phyloP scores from a whole-genome alignment of 2,888 invertebrate genomes.

The Tridacna crocea region DNA sequence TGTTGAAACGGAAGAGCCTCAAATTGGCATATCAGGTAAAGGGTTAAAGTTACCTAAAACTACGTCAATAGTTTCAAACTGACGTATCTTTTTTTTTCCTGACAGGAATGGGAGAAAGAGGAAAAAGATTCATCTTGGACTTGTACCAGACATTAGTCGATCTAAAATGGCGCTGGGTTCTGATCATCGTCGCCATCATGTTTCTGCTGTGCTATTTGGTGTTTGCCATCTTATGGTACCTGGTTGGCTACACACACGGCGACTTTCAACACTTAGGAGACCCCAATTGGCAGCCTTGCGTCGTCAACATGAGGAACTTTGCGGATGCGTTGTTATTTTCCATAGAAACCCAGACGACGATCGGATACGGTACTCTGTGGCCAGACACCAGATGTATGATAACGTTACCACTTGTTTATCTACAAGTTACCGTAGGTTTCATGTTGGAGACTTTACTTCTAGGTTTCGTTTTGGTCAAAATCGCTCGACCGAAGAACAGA shows the following conservation, averaged over 20 bases:
- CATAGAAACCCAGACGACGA: constrained; percentile 98
- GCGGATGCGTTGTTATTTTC: constrained; percentile 97
- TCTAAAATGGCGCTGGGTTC: constrained; percentile 93
- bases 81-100: background rate
- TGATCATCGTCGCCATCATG: constrained; percentile 94
- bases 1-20: too few relatives aligned
- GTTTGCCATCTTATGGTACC: constrained; percentile 87
- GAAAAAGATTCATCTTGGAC: constrained; percentile 85
- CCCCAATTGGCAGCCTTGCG: constrained; percentile 81
- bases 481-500: constrained; percentile 96
- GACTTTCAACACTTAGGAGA: constrained; percentile 79
- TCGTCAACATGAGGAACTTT: constrained; percentile 92
- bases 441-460: constrained; percentile 89
- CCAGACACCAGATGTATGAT: constrained; percentile 96
- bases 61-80: background rate
- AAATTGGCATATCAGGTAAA: too few relatives aligned
- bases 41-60: background rate
- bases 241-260: constrained; percentile 81
- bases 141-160: constrained; percentile 97
- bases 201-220: constrained; percentile 94
- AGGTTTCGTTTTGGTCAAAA: constrained; percentile 94
- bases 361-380: constrained; percentile 93
- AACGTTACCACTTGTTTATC: constrained; percentile 94
- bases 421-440: constrained; percentile 95
- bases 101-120: constrained; percentile 55